phyloP scores from a whole-genome alignment of 2,797 vertebrate species.

The Sternotherus odoratus region DNA sequence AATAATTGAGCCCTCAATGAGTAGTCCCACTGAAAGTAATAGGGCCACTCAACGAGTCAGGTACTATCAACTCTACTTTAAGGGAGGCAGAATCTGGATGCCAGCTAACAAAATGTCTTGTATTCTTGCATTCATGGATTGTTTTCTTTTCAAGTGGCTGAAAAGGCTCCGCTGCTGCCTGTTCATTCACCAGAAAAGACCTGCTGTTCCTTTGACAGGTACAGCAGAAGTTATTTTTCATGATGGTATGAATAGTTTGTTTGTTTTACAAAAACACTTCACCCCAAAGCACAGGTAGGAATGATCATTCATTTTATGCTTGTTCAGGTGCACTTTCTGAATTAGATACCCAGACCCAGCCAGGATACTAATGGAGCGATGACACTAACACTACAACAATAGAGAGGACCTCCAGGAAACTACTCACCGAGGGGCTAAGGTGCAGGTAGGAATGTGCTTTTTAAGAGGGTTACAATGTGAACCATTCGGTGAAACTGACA shows the following conservation, averaged over 20 bases:
- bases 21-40: neutral
- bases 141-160: slow-evolving; percentile 45
- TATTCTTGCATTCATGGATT: neutral
- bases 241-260: slow-evolving; percentile 71
- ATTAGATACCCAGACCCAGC: slow-evolving; percentile 66
- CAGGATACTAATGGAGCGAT: slow-evolving; percentile 78
- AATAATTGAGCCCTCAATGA: neutral
- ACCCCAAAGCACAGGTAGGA: slow-evolving; percentile 75
- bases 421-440: slow-evolving; percentile 27
- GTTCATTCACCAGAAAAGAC: slow-evolving; percentile 54
- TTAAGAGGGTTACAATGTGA: slow-evolving; percentile 51
- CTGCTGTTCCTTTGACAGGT: slow-evolving; percentile 65
- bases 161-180: slow-evolving; percentile 9
- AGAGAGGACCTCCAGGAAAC: slow-evolving; percentile 70
- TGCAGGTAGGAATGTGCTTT: slow-evolving; percentile 74
- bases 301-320: slow-evolving; percentile 80
- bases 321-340: slow-evolving; percentile 81
- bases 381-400: slow-evolving; percentile 79
- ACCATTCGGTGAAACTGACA: slow-evolving; percentile 54
- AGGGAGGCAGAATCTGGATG: neutral
- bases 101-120: neutral
- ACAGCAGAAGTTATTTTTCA: slow-evolving; percentile 70
- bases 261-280: slow-evolving; percentile 76
- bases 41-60: neutral
- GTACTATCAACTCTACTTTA: neutral